Evolutionary conservation across 2,113 vertebrate genomes (phyloP).

Genomic region (Polypterus senegalus): DNA sequence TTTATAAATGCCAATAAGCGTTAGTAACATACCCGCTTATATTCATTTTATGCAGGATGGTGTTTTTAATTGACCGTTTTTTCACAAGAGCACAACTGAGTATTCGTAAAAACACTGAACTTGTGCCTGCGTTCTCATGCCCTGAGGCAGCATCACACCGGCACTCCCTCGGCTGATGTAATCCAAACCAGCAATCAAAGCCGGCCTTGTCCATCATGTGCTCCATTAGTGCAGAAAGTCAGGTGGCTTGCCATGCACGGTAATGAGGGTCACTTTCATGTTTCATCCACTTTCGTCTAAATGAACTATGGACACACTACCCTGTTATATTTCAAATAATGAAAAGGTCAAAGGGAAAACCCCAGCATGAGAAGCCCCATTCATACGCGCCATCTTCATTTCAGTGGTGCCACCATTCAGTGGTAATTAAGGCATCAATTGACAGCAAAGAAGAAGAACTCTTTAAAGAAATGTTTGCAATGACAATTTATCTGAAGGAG

Average conservation of each 20-base stretch:
- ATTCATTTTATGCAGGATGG: too few relatives aligned
- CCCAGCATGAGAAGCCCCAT: slow-evolving; percentile 6
- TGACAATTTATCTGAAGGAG: not conserved
- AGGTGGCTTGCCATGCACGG: not conserved
- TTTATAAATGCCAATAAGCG: too few relatives aligned
- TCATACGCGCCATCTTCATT: slow-evolving; percentile 17
- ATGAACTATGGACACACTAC: slow-evolving; percentile 7
- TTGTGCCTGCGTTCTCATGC: not conserved
- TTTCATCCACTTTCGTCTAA: slow-evolving; percentile 3
- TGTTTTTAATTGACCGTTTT: too few relatives aligned
- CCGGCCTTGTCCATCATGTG: not conserved
- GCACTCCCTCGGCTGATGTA: not conserved
- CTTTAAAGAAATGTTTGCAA: slow-evolving; percentile 10
- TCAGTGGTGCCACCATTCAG: slow-evolving; percentile 6
- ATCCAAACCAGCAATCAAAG: slow-evolving; percentile 2
- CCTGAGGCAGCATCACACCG: too few relatives aligned
- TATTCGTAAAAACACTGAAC: too few relatives aligned
- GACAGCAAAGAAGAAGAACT: slow-evolving; percentile 7
- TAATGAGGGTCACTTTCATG: slow-evolving; percentile 2
- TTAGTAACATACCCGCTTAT: too few relatives aligned
- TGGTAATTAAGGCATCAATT: slow-evolving; percentile 27
- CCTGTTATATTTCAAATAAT: not conserved
- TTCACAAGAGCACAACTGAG: too few relatives aligned
- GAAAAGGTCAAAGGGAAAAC: slow-evolving; percentile 14
- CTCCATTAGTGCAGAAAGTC: slow-evolving; percentile 1